phyloP scores from a whole-genome alignment of 1,140 invertebrate species.

The Zophobas atratus region DNA sequence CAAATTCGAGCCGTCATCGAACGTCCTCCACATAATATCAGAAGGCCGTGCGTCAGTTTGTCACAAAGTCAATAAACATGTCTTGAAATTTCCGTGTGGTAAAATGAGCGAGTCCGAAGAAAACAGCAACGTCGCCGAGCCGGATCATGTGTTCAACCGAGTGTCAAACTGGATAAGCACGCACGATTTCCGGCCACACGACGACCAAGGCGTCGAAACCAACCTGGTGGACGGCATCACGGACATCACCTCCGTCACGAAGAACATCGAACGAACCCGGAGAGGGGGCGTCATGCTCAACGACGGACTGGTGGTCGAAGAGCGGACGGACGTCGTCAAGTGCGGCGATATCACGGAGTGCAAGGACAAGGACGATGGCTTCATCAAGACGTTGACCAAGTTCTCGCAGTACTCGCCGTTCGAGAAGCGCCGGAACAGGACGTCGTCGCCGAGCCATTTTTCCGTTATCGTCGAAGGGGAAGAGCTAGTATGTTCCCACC shows the following conservation, averaged over 20 bases:
- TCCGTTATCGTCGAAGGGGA: constrained; percentile 61
- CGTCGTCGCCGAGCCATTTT: constrained; percentile 56
- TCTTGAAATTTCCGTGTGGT: constrained; percentile 30
- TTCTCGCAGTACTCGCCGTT: constrained; percentile 55
- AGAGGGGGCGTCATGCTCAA: constrained; percentile 17
- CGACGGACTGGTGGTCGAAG: constrained; percentile 54
- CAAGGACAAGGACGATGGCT: constrained; percentile 44
- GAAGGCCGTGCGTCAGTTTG: constrained; percentile 18
- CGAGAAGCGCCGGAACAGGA: constrained; percentile 43
- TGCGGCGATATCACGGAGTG: constrained; percentile 38
- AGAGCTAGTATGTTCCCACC: constrained; percentile 59
- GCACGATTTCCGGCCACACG: constrained; percentile 58
- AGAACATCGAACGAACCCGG: constrained; percentile 32
- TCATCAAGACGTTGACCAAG: constrained; percentile 53
- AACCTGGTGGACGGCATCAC: constrained; percentile 48
- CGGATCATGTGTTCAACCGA: constrained; percentile 57
- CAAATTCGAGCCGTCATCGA: constrained; percentile 18
- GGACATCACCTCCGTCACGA: constrained; percentile 60
- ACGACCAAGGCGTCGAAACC: constrained; percentile 17
- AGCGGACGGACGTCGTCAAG: constrained; percentile 54
- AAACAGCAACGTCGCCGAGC: constrained; percentile 12
- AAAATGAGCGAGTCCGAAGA: constrained; percentile 47
- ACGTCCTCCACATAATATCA: not conserved
- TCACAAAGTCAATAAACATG: constrained; percentile 33
- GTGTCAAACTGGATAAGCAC: constrained; percentile 62